Evolutionary conservation across 2,888 invertebrate species (phyloP), one percentile per base, ranked within the genome.

Genomic region (Melanostoma scalare): DNA sequence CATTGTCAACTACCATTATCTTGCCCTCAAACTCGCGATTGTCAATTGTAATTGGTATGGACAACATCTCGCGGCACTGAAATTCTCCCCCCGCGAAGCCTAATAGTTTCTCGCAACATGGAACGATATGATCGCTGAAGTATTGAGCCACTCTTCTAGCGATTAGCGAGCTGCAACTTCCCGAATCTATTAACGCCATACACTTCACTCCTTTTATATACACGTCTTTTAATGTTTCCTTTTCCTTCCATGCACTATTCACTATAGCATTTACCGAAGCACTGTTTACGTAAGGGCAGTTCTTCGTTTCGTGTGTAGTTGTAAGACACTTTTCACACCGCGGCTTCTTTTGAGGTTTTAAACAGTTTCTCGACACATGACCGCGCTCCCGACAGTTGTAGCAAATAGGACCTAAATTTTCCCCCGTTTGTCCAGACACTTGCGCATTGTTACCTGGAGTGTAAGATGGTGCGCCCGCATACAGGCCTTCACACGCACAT

Each of bases 371-470:
- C 5, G 61, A 61, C 6, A 73, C 61, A 53, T 73, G 72, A 31
- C 72, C 61, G 6, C 72, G 72, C 31, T 73, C 58, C 3, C 58
- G 72, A 35, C 60, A 72, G 38, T 72, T 72, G 20, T 42, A 72
- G 20, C 72, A 72, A 4, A 73, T 9, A 9, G 73, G 61, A 20
- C 48, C 48, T 8, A 3, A 4, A 46, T 30, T 36, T 48, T 36
- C 61, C 8, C 36, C 36, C 20, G 46, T 6, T 42, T 9, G 40
- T 8, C 6, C 50, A 20, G 20, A 20, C 20, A 58, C n/a, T 58
- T 58, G 60, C 60, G 42, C 8, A n/a, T 35, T 38, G 40, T 6
- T 38, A 58, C 20, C 6, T 9, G 20, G 4, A 10, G 38, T 58
- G 20, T 58, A 36, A 30, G 36, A n/a, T n/a, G n/a, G n/a, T n/a